Conservation (phyloP, 1,140 invertebrate species). For the Cryptotermes secundus region DNA sequence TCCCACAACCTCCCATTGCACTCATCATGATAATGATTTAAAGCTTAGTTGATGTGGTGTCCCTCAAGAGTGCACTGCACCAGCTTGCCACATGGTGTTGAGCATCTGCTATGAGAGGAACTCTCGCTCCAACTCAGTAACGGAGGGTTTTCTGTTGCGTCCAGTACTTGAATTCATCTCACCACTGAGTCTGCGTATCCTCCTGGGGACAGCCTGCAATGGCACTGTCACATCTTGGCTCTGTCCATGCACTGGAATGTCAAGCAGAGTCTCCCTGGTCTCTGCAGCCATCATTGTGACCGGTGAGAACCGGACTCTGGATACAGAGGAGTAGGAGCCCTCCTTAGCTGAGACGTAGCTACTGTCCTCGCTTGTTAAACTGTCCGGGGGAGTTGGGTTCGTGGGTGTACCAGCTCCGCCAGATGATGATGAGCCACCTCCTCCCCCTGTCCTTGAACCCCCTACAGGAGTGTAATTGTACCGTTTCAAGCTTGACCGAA, state of each 20-base stretch:
- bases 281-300: conserved; percentile 58
- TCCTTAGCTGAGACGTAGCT: conserved; percentile 82
- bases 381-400: conserved; percentile 83
- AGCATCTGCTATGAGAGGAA: conserved; percentile 54
- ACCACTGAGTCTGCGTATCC: conserved; percentile 41
- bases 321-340: conserved; percentile 59
- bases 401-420: conserved; percentile 64
- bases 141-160: conserved; percentile 50
- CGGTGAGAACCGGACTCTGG: conserved; percentile 78
- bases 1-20: background rate
- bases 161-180: conserved; percentile 9
- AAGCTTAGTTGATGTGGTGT: conserved; percentile 1
- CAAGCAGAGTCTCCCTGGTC: conserved; percentile 53
- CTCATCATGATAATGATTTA: background rate
- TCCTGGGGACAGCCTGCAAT: conserved; percentile 53
- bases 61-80: background rate
- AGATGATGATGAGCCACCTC: conserved; percentile 33
- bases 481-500: conserved; percentile 75
- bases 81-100: background rate
- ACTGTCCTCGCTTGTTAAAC: conserved; percentile 78
- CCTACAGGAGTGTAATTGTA: conserved; percentile 55
- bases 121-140: conserved; percentile 57
- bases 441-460: conserved; percentile 26
- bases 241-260: conserved; percentile 64
- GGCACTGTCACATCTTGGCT: conserved; percentile 63